phyloP scores from a whole-genome alignment of 2,888 invertebrate genomes.

The Theretra japonica region DNA sequence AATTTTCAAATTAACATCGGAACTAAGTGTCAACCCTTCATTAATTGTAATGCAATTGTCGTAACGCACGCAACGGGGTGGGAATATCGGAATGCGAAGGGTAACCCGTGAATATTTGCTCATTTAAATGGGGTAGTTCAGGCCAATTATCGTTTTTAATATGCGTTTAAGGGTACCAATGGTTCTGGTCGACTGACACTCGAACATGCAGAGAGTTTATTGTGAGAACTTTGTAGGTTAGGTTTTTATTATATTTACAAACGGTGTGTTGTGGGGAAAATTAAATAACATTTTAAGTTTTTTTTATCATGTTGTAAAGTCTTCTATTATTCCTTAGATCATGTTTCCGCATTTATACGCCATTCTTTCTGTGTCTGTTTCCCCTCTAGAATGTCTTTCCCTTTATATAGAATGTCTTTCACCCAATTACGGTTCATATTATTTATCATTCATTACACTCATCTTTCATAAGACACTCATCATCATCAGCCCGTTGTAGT shows the following conservation, averaged over 20 bases:
- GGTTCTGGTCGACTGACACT: constrained; percentile 10
- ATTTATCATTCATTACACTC: too few relatives aligned
- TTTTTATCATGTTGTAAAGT: too few relatives aligned
- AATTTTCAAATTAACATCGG: constrained; percentile 16
- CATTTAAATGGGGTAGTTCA: constrained; percentile 41
- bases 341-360: too few relatives aligned
- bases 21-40: constrained; percentile 11
- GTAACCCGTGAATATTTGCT: constrained; percentile 47
- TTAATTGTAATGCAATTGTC: constrained; percentile 23
- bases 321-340: too few relatives aligned
- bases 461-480: too few relatives aligned
- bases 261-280: too few relatives aligned
- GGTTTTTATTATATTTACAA: background rate
- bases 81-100: constrained; percentile 61
- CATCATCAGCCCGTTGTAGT: too few relatives aligned
- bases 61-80: constrained; percentile 39
- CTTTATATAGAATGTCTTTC: too few relatives aligned
- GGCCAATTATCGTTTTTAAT: constrained; percentile 51
- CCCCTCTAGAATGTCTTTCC: too few relatives aligned
- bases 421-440: too few relatives aligned
- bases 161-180: background rate
- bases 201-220: background rate
- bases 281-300: background rate
- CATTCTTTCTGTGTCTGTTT: too few relatives aligned
- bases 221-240: background rate